Evolutionary conservation across 2,113 vertebrate genomes (phyloP).

Genomic region (Riparia riparia): DNA sequence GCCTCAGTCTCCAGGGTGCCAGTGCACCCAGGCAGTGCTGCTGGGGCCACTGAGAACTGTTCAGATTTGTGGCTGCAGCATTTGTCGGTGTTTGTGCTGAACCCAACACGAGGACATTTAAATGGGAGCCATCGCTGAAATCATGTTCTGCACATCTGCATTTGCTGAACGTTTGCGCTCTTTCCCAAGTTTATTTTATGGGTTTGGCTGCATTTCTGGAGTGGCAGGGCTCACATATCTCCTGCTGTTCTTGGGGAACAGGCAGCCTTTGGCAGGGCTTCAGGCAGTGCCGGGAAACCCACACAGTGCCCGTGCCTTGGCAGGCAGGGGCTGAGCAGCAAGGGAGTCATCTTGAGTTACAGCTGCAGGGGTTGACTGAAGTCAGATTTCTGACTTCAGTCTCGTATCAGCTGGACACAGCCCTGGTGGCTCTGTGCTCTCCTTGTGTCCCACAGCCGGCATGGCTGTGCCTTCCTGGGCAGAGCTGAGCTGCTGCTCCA

Average conservation of each 20-base stretch:
- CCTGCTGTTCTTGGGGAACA: background rate
- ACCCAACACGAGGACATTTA: background rate
- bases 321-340: background rate
- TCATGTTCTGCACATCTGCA: background rate
- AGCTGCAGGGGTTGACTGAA: background rate
- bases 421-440: background rate
- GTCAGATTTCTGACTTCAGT: background rate
- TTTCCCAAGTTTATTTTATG: accelerated
- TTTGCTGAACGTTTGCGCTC: background rate
- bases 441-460: background rate
- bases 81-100: background rate
- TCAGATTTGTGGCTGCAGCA: background rate
- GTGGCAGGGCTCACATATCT: accelerated
- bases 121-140: background rate
- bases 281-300: background rate
- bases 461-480: background rate
- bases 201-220: background rate
- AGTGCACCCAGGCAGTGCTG: background rate
- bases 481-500: background rate
- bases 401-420: accelerated
- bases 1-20: background rate
- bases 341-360: background rate
- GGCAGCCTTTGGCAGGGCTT: background rate
- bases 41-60: background rate
- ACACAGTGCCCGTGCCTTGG: accelerated